Percentiles rank a stretch among this genome's conserved stretches.
Evolutionary conservation across 2,888 invertebrate species (phyloP).

Genomic region (Andrena bicolor): DNA sequence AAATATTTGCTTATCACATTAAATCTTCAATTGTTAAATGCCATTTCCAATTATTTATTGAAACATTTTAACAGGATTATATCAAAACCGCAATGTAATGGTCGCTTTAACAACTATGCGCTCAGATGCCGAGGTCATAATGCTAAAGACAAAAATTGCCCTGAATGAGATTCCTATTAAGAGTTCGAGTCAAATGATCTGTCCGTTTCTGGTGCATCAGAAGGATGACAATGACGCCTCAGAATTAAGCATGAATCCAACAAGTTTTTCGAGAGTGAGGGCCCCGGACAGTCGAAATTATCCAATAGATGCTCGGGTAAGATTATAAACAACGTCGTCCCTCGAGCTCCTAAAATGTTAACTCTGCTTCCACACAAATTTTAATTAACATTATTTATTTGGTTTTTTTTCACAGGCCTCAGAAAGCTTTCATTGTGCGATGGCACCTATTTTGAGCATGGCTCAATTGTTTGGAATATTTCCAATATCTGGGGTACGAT

Average conservation of each 20-base stretch:
- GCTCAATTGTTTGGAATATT: conserved; percentile 82
- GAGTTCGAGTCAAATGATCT: conserved; percentile 23
- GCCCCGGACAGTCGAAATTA: background rate
- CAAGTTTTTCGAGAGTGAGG: background rate
- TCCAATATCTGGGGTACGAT: conserved; percentile 77
- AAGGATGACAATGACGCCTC: conserved; percentile 8
- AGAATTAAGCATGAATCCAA: background rate
- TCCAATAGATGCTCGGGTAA: background rate
- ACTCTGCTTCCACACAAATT: background rate
- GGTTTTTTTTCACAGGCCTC: conserved; percentile 69
- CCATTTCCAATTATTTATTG: too few relatives aligned
- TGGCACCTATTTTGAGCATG: conserved; percentile 74
- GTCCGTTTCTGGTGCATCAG: conserved; percentile 37
- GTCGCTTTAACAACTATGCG: background rate
- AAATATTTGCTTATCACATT: too few relatives aligned
- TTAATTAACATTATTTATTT: background rate
- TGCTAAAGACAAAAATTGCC: conserved; percentile 44
- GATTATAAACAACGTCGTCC: too few relatives aligned
- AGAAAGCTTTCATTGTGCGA: conserved; percentile 81
- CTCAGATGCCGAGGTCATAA: conserved; percentile 17
- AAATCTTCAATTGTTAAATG: too few relatives aligned
- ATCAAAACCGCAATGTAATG: conserved; percentile 15
- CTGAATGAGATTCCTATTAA: conserved; percentile 18
- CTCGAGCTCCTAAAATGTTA: too few relatives aligned
- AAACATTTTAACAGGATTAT: conserved; percentile 7